These are phyloP conservation scores for Rhinoraja longicauda DNA, from an alignment of 2,797 vertebrate species.

Conservation along the genomic window DNA sequence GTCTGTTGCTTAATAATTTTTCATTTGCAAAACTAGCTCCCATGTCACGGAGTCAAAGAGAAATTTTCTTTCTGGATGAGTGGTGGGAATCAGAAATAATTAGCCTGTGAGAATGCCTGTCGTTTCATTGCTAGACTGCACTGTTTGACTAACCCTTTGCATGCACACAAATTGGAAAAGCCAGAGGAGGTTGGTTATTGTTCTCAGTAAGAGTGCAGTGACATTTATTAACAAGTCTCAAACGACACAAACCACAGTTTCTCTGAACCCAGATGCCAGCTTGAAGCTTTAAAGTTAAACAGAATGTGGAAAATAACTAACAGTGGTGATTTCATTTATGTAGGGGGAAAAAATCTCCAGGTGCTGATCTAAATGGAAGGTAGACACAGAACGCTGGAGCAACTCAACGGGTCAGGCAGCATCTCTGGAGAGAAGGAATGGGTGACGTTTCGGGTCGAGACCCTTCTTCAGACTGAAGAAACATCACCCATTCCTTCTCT, in stretches of 20 bases:
- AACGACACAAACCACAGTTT: not conserved
- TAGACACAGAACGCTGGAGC: too few species aligned
- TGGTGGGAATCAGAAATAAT: constrained; percentile 16
- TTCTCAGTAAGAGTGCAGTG: not conserved
- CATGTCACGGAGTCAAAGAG: constrained; percentile 22
- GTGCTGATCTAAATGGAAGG: too few species aligned
- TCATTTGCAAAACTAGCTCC: constrained; percentile 17
- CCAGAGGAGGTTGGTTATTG: not conserved
- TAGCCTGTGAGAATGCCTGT: not conserved
- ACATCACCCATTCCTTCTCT: too few species aligned
- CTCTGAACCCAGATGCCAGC: not conserved
- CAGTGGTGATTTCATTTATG: not conserved
- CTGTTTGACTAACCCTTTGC: not conserved
- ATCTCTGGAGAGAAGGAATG: too few species aligned
- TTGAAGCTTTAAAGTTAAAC: not conserved
- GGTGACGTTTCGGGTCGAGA: too few species aligned
- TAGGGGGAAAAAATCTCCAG: too few species aligned
- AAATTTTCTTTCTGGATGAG: not conserved
- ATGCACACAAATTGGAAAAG: not conserved
- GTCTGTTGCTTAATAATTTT: constrained; percentile 6
- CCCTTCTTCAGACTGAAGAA: too few species aligned
- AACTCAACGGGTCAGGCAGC: too few species aligned
- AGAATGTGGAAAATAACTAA: not conserved
- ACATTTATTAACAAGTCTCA: not conserved
- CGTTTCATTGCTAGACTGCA: not conserved